phyloP scores from a whole-genome alignment of 2,888 invertebrate species.

The Synergus itoensis region DNA sequence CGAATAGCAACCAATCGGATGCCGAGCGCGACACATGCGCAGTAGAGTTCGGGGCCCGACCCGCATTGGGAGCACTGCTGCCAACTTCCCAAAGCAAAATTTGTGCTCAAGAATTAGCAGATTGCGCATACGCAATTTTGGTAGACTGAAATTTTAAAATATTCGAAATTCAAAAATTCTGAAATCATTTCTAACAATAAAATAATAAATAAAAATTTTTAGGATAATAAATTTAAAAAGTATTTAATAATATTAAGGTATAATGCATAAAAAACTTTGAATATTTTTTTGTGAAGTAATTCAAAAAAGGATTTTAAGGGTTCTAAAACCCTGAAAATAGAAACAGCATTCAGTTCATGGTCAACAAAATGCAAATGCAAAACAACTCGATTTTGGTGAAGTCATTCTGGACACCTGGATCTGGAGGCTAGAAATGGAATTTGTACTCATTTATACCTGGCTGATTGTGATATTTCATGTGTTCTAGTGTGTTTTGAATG shows the following conservation, averaged over 20 bases:
- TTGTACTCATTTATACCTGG: neutral
- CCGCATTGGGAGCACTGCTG: too few relatives aligned
- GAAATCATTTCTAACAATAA: neutral
- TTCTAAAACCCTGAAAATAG: neutral
- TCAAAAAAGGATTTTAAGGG: neutral
- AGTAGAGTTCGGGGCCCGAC: too few relatives aligned
- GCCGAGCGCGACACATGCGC: too few relatives aligned
- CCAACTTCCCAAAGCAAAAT: conserved; percentile 9
- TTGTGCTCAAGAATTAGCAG: neutral
- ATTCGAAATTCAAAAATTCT: neutral
- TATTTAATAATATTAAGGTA: neutral
- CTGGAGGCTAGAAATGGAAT: conserved; percentile 9
- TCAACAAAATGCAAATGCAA: neutral
- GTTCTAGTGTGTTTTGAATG: conserved; percentile 7
- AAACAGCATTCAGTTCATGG: neutral
- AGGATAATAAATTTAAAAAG: neutral
- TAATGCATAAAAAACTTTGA: neutral
- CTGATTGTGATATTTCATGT: neutral
- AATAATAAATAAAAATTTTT: neutral
- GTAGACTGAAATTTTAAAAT: neutral
- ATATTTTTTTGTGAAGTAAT: neutral
- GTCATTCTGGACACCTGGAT: conserved; percentile 1
- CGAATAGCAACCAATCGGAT: too few relatives aligned
- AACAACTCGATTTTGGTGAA: neutral
- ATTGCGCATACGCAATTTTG: neutral